phyloP scores from a whole-genome alignment of 2,797 vertebrate genomes.

The Platalea minor region DNA sequence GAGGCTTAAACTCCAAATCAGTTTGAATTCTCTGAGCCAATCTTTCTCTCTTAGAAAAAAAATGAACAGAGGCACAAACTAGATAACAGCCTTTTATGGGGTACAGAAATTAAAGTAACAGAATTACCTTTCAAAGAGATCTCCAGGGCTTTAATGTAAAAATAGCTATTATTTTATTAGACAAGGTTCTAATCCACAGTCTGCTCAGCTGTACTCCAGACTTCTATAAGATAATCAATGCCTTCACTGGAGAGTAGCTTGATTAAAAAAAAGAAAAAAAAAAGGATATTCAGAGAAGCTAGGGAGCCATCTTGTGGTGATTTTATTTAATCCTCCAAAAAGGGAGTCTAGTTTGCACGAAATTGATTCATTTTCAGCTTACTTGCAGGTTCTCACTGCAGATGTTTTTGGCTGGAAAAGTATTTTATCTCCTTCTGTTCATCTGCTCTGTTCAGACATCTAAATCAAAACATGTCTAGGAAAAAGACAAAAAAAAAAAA shows the following conservation, averaged over 20 bases:
- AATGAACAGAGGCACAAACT: slow-evolving; percentile 57
- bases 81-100: slow-evolving; percentile 69
- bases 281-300: slow-evolving; percentile 2
- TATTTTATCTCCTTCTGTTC: background rate
- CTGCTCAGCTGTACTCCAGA: slow-evolving; percentile 54
- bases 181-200: slow-evolving; percentile 68
- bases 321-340: background rate
- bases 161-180: slow-evolving; percentile 75
- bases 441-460: background rate
- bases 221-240: slow-evolving; percentile 67
- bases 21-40: slow-evolving; percentile 62
- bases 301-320: slow-evolving; percentile 66
- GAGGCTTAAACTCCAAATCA: slow-evolving; percentile 61
- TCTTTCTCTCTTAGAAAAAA: slow-evolving; percentile 27
- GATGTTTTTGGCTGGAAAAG: background rate
- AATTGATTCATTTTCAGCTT: background rate
- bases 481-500: background rate
- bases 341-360: background rate
- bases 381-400: background rate
- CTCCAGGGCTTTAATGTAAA: slow-evolving; percentile 70
- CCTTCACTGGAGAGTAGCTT: slow-evolving; percentile 22
- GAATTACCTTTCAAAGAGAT: slow-evolving; percentile 72
- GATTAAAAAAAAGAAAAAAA: background rate
- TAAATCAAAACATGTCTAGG: background rate
- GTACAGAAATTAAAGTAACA: slow-evolving; percentile 71